Percentiles rank a stretch among this genome's conserved stretches.
phyloP scores from a whole-genome alignment of 2,797 vertebrate species.

The Oreonectes daqikongensis region DNA sequence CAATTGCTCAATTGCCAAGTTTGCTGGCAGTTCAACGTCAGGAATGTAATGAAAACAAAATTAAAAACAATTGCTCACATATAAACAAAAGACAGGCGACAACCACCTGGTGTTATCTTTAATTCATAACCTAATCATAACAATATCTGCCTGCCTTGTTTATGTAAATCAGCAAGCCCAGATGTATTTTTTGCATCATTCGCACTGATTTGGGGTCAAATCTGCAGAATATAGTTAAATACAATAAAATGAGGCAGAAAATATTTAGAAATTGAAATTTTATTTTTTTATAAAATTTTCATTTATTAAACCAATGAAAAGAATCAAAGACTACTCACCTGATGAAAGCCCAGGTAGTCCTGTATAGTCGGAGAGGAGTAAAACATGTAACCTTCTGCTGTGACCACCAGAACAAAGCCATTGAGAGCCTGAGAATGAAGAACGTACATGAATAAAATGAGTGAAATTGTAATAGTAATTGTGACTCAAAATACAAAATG shows the following conservation, averaged over 20 bases:
- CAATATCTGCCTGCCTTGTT: background rate
- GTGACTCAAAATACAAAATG: background rate
- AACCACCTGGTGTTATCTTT: background rate
- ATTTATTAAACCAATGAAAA: too few relatives aligned
- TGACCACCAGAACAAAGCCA: conserved; percentile 83
- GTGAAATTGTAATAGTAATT: background rate
- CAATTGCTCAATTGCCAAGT: background rate
- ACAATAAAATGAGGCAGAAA: too few relatives aligned
- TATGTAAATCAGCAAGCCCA: background rate
- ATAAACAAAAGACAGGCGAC: background rate
- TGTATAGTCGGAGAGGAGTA: conserved; percentile 80
- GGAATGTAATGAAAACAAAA: background rate
- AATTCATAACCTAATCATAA: background rate
- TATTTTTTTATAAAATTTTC: too few relatives aligned
- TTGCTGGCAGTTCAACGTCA: background rate
- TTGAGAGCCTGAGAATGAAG: conserved; percentile 74
- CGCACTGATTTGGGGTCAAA: background rate
- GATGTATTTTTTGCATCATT: background rate
- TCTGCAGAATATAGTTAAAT: too few relatives aligned
- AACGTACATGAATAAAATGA: background rate
- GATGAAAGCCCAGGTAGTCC: conserved; percentile 85
- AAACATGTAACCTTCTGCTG: conserved; percentile 80
- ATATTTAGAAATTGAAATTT: too few relatives aligned
- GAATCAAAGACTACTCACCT: conserved; percentile 68
- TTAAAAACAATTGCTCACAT: background rate